phyloP scores from a whole-genome alignment of 92 coral and sea anemone genomes.

The Hydrozoanthus gracilis region DNA sequence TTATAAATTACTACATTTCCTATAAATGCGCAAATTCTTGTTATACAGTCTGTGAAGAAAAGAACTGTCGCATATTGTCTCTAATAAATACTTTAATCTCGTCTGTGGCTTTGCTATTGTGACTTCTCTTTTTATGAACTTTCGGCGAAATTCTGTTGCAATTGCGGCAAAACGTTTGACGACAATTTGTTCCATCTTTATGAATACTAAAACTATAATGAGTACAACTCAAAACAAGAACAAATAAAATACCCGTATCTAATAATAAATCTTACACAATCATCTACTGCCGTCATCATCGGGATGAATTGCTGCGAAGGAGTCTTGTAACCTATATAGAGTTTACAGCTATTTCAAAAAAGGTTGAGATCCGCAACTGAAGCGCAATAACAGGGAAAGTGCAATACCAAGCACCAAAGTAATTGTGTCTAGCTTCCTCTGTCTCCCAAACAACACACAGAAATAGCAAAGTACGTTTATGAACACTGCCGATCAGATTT shows the following conservation, averaged over 20 bases:
- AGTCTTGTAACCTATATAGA: constrained; percentile 16
- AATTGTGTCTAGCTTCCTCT: no score
- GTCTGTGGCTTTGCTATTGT: constrained; percentile 14
- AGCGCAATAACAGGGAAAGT: constrained; percentile 2
- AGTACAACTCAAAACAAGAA: constrained; percentile 24
- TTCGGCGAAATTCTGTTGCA: constrained; percentile 29
- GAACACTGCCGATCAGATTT: not conserved
- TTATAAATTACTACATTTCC: constrained; percentile 29
- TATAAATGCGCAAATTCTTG: constrained; percentile 30
- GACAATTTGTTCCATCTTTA: constrained; percentile 14
- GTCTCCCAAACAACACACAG: no score
- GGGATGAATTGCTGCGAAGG: constrained; percentile 16
- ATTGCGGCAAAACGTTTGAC: constrained; percentile 24
- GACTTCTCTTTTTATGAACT: constrained; percentile 25
- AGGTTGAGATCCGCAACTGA: constrained; percentile 6
- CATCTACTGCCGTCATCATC: constrained; percentile 15
- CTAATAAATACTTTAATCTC: constrained; percentile 11
- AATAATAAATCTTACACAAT: constrained; percentile 19
- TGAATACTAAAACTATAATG: constrained; percentile 15
- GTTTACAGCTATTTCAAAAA: not conserved
- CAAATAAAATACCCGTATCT: constrained; percentile 2
- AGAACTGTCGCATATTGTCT: constrained; percentile 1
- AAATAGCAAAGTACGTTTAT: no score
- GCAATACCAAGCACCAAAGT: not conserved
- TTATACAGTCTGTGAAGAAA: constrained; percentile 8